Base-by-base conservation (phyloP, 2,797 vertebrate species). In the Rhinichthys osculus region DNA sequence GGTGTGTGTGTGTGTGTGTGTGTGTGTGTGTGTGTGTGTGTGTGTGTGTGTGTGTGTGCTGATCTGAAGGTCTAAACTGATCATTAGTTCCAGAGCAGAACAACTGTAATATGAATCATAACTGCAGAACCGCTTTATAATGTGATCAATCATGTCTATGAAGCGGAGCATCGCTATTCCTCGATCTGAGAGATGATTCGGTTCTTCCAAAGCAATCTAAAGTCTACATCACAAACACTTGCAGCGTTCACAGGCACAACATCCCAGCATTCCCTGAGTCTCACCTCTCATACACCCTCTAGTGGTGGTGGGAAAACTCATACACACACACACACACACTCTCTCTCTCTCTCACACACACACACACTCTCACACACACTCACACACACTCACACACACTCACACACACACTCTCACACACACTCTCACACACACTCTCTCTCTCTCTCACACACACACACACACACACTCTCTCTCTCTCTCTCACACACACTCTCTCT, bases 221-320 rank as follows among this genome's bases (percentile, higher is more conserved):
- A 40, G 23, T 40, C 7, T 33, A 7, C 30, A 67, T 67, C 38
- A 42, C 21, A 38, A 19, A 38, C 66, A 8, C 38, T 23, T 3
- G 23, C 35, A 40, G 38, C 11, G 5, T 42, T 13, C 7, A 14
- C 35, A 70, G 5, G 5, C 21, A n/a, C 13, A 16, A 7, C 14
- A 44, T 72, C 70, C 40, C 70, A 72, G 70, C 70, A 72, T 72
- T 16, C 70, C 70, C 23, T 44, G 70, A n/a, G 69, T 72, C 21
- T 71, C 70, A 8, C 11, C 40, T 16, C 40, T 72, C 70, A 72
- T 14, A 16, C 66, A 35, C 70, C 70, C 70, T 72, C 70, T 44
- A 44, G 70, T 72, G 70, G 70, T 72, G 13, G 27, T 8, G 40
- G 9, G 6, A 4, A 8, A 42, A 27, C 2, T n/a, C 11, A 7